phyloP scores from a whole-genome alignment of 2,113 vertebrate species.

The Dendropsophus ebraccatus region DNA sequence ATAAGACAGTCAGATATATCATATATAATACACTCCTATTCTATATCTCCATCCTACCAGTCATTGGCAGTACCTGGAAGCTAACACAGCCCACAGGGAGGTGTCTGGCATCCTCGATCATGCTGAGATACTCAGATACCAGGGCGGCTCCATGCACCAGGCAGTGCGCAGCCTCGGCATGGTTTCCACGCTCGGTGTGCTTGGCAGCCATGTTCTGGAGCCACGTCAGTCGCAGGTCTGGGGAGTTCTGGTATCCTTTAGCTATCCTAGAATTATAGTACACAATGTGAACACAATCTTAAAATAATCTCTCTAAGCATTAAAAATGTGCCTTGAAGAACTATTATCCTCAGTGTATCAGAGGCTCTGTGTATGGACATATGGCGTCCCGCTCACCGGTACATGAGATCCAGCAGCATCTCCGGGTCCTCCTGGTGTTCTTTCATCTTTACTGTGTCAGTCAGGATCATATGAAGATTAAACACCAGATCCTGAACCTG shows the following conservation, averaged over 20 bases:
- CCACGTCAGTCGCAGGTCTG: conserved; percentile 89
- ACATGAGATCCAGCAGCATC: conserved; percentile 94
- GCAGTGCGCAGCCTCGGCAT: conserved; percentile 90
- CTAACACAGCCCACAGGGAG: conserved; percentile 89
- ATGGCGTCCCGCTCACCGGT: conserved; percentile 82
- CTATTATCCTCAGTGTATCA: too few relatives aligned
- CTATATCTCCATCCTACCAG: background rate
- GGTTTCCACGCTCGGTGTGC: conserved; percentile 84
- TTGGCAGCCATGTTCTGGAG: conserved; percentile 93
- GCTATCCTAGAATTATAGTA: conserved; percentile 78
- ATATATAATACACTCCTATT: background rate
- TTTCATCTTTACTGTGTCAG: conserved; percentile 94
- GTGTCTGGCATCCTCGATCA: conserved; percentile 89
- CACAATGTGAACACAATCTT: background rate
- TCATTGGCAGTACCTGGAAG: conserved; percentile 80
- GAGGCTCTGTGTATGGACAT: too few relatives aligned
- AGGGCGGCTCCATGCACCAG: conserved; percentile 88
- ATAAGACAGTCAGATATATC: background rate
- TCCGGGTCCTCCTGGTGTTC: conserved; percentile 92
- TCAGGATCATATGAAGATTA: conserved; percentile 94
- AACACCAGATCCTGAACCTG: conserved; percentile 93
- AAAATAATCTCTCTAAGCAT: too few relatives aligned
- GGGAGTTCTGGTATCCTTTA: conserved; percentile 91
- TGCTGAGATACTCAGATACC: conserved; percentile 90
- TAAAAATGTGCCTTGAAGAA: too few relatives aligned